A percentile compares a stretch with the other conserved stretches of the same genome.
Evolutionary conservation across 2,797 vertebrate genomes (phyloP).

Genomic region (Oreochromis grahami): DNA sequence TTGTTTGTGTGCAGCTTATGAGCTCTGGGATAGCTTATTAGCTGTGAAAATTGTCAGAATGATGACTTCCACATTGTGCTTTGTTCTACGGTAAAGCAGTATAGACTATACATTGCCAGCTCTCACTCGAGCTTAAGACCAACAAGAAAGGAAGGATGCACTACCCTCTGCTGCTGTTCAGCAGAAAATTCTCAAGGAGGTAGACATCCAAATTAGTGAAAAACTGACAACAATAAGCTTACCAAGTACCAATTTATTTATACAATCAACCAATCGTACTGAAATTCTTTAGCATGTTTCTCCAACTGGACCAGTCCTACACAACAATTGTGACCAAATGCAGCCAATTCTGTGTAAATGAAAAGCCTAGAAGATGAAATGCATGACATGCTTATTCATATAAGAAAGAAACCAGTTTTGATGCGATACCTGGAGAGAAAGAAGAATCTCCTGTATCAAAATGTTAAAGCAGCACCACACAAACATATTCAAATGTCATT

Average conservation of each 20-base stretch:
- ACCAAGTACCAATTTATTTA: neutral
- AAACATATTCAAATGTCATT: conserved; percentile 31
- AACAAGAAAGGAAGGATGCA: neutral
- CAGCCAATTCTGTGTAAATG: neutral
- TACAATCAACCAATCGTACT: neutral
- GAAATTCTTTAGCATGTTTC: neutral
- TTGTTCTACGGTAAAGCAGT: neutral
- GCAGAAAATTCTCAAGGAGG: neutral
- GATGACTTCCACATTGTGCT: neutral
- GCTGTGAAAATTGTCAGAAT: neutral
- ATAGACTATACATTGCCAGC: neutral
- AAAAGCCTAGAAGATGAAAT: neutral
- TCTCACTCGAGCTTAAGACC: neutral
- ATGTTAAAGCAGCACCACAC: neutral
- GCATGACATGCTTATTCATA: neutral
- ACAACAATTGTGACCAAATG: neutral
- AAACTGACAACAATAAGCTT: neutral
- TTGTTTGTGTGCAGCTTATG: neutral
- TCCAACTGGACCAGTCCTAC: neutral
- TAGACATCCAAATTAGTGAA: neutral
- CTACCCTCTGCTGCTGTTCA: neutral
- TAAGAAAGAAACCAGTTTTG: conserved; percentile 1
- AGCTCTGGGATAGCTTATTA: neutral
- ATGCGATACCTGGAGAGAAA: conserved; percentile 9
- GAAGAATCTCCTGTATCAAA: neutral